Percentiles rank a stretch among this genome's conserved stretches.
Evolutionary conservation across 2,888 invertebrate genomes (phyloP).

Genomic region (Aelia acuminata): DNA sequence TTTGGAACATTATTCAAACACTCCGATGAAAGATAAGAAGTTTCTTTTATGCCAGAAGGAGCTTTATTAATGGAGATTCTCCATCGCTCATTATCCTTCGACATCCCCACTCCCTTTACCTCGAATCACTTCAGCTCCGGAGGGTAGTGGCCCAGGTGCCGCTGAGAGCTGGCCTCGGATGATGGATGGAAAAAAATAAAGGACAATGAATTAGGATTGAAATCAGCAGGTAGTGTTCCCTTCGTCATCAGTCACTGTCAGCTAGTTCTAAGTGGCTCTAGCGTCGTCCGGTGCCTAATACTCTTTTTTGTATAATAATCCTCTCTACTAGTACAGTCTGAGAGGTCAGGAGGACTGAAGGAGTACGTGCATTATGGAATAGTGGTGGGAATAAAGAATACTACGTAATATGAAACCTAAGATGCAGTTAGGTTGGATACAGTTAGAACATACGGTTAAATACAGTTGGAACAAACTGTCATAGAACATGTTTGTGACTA

Average conservation of each 20-base stretch:
- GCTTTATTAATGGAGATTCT: background rate
- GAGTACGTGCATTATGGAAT: too few relatives aligned
- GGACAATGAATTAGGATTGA: conserved; percentile 38
- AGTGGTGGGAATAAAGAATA: too few relatives aligned
- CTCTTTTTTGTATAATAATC: background rate
- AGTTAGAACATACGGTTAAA: too few relatives aligned
- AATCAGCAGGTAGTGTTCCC: conserved; percentile 36
- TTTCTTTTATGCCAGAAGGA: background rate
- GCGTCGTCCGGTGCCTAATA: background rate
- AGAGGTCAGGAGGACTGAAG: too few relatives aligned
- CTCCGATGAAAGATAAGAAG: background rate
- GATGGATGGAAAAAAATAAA: conserved; percentile 27
- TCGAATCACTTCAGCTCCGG: background rate
- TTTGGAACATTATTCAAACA: background rate
- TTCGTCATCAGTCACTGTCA: background rate
- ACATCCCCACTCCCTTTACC: background rate
- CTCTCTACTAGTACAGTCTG: too few relatives aligned
- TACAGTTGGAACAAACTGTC: too few relatives aligned
- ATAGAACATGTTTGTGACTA: too few relatives aligned
- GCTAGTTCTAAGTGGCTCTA: background rate
- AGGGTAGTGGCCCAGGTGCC: background rate
- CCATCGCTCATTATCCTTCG: background rate
- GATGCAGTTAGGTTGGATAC: too few relatives aligned
- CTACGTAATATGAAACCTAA: too few relatives aligned
- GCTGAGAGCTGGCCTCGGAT: background rate